Conservation (phyloP, 2,888 invertebrate species). For the Cyclophora albipunctata region DNA sequence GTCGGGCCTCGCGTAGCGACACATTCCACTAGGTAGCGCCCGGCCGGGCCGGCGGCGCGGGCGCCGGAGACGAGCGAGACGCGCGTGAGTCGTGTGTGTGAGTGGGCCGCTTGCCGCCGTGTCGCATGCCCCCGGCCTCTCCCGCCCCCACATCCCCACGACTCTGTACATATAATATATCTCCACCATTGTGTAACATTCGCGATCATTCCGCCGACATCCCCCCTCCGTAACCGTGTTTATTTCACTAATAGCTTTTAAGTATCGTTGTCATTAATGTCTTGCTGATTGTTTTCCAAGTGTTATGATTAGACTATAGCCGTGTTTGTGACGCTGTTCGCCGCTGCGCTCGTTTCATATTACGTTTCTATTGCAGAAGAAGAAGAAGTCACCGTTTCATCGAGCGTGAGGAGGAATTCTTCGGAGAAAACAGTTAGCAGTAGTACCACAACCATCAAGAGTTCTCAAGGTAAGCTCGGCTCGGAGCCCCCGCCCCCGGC, state of each 20-base stretch:
- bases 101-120: slow-evolving; percentile 60
- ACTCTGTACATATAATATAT: slow-evolving; percentile 53
- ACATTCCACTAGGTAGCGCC: slow-evolving; percentile 67
- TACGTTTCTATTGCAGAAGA: slow-evolving; percentile 50
- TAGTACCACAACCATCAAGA: slow-evolving; percentile 71
- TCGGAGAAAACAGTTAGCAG: slow-evolving; percentile 75
- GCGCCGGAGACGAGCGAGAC: slow-evolving; percentile 57
- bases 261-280: slow-evolving; percentile 47
- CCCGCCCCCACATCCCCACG: slow-evolving; percentile 30
- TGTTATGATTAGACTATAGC: slow-evolving; percentile 37
- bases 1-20: slow-evolving; percentile 70
- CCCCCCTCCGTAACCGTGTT: slow-evolving; percentile 56
- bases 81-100: slow-evolving; percentile 74
- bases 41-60: no score
- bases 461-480: slow-evolving; percentile 68
- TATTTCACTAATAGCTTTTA: slow-evolving; percentile 70
- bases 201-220: slow-evolving; percentile 49
- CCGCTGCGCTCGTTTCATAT: slow-evolving; percentile 3
- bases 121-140: slow-evolving; percentile 29
- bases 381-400: slow-evolving; percentile 64
- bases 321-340: slow-evolving; percentile 8
- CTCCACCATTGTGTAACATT: slow-evolving; percentile 35
- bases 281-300: slow-evolving; percentile 59
- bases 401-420: slow-evolving; percentile 67
- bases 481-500: no score